Evolutionary conservation across 1,140 invertebrate species (phyloP).

Genomic region (Meloidogyne hapla): DNA sequence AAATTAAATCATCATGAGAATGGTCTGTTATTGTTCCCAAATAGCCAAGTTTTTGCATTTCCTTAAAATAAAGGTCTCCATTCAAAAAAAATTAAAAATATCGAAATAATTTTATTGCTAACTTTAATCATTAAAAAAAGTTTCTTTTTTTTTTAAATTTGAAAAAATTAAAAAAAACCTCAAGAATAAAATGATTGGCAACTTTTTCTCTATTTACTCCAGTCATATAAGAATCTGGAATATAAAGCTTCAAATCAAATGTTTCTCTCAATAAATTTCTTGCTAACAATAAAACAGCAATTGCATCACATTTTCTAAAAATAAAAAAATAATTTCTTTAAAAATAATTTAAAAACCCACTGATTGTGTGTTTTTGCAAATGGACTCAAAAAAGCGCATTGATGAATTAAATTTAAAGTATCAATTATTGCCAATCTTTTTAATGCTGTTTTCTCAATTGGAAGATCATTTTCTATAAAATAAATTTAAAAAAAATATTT

Average conservation of each 20-base stretch:
- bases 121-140: no score
- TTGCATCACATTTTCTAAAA: conserved; percentile 22
- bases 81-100: background rate
- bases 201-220: conserved; percentile 11
- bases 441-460: conserved; percentile 13
- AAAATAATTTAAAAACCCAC: no score
- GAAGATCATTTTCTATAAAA: background rate
- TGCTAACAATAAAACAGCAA: conserved; percentile 21
- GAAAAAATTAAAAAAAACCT: conserved; percentile 7
- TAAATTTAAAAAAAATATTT: conserved; percentile 2
- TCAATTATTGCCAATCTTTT: conserved; percentile 29
- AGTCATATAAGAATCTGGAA: conserved; percentile 29
- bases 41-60: conserved; percentile 25
- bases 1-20: conserved; percentile 39
- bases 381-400: background rate
- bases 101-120: no score
- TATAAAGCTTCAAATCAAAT: conserved; percentile 22
- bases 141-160: no score
- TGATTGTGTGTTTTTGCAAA: conserved; percentile 19
- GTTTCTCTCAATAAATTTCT: conserved; percentile 6
- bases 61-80: conserved; percentile 8
- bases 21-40: conserved; percentile 20
- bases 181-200: conserved; percentile 24
- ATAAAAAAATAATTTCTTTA: background rate
- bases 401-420: conserved; percentile 15